Conservation (phyloP, 2,113 vertebrate species). For the Istiophorus platypterus region DNA sequence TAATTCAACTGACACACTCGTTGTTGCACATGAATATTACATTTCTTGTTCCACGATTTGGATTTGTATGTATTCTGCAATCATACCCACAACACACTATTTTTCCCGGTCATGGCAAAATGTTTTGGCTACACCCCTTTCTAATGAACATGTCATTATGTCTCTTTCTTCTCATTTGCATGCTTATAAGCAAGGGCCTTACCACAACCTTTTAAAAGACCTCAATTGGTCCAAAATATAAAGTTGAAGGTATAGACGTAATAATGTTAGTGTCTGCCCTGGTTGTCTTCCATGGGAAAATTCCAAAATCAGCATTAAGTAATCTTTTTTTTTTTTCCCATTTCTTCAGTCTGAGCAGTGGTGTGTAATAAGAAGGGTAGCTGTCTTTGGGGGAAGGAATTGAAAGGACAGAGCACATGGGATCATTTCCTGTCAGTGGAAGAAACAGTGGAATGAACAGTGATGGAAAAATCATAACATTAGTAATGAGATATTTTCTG, state of each 20-base stretch:
- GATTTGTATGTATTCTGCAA: background rate
- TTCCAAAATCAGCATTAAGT: background rate
- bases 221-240: background rate
- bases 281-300: background rate
- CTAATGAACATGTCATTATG: background rate
- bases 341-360: constrained; percentile 42
- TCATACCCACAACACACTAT: background rate
- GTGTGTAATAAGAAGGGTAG: constrained; percentile 34
- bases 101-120: no score
- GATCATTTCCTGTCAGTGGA: no score
- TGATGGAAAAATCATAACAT: constrained; percentile 17
- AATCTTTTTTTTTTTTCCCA: background rate
- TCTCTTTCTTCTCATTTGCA: background rate
- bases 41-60: background rate
- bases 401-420: no score
- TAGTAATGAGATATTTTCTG: background rate
- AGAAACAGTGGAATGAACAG: no score
- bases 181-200: background rate
- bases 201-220: background rate
- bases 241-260: background rate
- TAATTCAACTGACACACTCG: background rate
- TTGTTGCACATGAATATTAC: background rate
- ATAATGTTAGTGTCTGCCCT: background rate
- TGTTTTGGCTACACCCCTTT: background rate
- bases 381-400: constrained; percentile 20